phyloP scores from a whole-genome alignment of 2,113 vertebrate species.

The Euleptes europaea region DNA sequence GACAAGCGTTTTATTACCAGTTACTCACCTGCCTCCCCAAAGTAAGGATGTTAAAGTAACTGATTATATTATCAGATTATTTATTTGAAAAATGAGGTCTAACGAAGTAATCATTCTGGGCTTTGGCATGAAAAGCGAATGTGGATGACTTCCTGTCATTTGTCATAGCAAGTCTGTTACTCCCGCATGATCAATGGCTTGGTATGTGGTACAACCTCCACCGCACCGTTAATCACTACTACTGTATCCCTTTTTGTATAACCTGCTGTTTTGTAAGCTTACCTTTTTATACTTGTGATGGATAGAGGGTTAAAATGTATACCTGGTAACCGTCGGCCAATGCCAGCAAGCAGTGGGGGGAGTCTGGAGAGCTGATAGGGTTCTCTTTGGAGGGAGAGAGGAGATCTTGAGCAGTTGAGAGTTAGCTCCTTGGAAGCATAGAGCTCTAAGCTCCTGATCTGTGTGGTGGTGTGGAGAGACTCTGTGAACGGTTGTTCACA shows the following conservation, averaged over 20 bases:
- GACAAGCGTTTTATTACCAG: constrained; percentile 40
- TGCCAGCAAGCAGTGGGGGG: no score
- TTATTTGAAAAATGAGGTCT: constrained; percentile 43
- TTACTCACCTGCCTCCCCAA: constrained; percentile 21
- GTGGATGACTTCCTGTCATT: constrained; percentile 30
- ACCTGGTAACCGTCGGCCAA: no score
- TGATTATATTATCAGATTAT: constrained; percentile 24
- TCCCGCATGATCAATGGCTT: background rate
- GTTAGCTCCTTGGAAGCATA: no score
- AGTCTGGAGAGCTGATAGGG: no score
- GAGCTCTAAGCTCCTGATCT: no score
- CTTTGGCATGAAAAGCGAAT: constrained; percentile 14
- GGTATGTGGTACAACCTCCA: background rate
- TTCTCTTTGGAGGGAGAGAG: no score
- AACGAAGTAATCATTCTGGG: constrained; percentile 31
- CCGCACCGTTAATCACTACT: background rate
- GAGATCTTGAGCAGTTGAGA: no score
- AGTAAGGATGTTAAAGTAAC: constrained; percentile 21
- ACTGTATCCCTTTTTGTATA: background rate
- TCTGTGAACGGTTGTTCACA: no score
- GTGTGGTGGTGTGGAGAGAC: no score
- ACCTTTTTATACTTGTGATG: background rate
- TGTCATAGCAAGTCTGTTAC: constrained; percentile 38
- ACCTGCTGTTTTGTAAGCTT: background rate
- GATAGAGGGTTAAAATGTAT: no score